phyloP scores from a whole-genome alignment of 2,888 invertebrate species.

The Nasonia oneida region DNA sequence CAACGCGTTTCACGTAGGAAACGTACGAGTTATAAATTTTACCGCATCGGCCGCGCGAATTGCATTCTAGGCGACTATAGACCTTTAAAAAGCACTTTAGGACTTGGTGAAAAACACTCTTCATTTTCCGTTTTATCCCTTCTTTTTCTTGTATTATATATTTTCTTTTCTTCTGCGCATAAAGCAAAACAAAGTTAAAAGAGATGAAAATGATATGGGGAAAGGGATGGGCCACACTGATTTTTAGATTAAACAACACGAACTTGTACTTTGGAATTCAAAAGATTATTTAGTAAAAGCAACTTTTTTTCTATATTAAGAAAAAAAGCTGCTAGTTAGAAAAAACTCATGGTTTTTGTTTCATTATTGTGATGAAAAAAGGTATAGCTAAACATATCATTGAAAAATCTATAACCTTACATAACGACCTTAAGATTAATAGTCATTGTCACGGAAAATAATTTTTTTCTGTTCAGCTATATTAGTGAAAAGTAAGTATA shows the following conservation, averaged over 20 bases:
- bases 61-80: conserved; percentile 6
- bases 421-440: too few species aligned
- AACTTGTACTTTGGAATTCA: background rate
- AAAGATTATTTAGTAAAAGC: too few species aligned
- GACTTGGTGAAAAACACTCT: background rate
- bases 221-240: too few species aligned
- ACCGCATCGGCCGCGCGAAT: conserved; percentile 18
- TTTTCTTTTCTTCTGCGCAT: background rate
- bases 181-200: too few species aligned
- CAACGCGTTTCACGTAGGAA: conserved; percentile 42
- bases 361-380: too few species aligned
- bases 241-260: background rate
- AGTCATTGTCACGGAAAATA: too few species aligned
- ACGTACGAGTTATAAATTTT: conserved; percentile 47
- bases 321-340: too few species aligned
- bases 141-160: background rate
- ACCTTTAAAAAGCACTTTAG: conserved; percentile 36
- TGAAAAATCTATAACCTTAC: too few species aligned
- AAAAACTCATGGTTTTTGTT: too few species aligned
- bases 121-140: background rate
- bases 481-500: background rate
- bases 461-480: background rate
- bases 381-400: too few species aligned
- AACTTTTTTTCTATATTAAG: too few species aligned
- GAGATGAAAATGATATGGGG: too few species aligned